Percentiles rank a stretch among this genome's conserved stretches.
Evolutionary conservation across 2,113 vertebrate genomes (phyloP).

Genomic region (Melanerpes aurifrons): DNA sequence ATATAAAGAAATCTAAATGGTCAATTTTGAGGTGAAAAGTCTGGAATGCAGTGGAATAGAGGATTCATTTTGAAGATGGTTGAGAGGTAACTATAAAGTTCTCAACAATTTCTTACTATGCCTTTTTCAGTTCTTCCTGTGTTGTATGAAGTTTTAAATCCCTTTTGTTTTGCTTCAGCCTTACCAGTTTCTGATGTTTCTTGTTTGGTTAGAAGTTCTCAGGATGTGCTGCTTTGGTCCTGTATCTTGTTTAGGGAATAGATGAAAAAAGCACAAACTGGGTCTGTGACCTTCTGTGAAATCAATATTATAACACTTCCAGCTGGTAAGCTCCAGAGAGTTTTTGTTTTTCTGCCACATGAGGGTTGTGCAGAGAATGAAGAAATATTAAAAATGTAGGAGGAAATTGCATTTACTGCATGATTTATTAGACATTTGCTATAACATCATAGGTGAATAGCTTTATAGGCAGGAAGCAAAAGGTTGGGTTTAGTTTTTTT

Average conservation of each 20-base stretch:
- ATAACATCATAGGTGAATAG: constrained; percentile 14
- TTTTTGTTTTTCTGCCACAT: constrained; percentile 11
- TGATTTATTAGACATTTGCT: constrained; percentile 20
- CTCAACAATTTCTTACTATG: neutral
- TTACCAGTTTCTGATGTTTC: neutral
- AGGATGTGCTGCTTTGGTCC: neutral
- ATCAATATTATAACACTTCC: constrained; percentile 2
- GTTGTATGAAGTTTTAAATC: neutral
- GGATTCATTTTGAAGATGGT: neutral
- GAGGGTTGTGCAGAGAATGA: neutral
- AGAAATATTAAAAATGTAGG: constrained; percentile 51
- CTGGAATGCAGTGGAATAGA: neutral
- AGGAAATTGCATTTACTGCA: constrained; percentile 32
- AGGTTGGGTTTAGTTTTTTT: neutral
- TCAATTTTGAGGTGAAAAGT: neutral
- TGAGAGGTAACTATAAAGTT: neutral
- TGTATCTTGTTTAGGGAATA: neutral
- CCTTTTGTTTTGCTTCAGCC: neutral
- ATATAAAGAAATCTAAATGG: neutral
- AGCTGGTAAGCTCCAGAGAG: neutral
- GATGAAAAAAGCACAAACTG: neutral
- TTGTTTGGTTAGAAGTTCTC: neutral
- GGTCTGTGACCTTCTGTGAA: constrained; percentile 4
- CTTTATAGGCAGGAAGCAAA: constrained; percentile 24
- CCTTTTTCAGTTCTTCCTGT: neutral